phyloP scores from a whole-genome alignment of 2,888 invertebrate species.

The Ommatoiulus sabulosus region DNA sequence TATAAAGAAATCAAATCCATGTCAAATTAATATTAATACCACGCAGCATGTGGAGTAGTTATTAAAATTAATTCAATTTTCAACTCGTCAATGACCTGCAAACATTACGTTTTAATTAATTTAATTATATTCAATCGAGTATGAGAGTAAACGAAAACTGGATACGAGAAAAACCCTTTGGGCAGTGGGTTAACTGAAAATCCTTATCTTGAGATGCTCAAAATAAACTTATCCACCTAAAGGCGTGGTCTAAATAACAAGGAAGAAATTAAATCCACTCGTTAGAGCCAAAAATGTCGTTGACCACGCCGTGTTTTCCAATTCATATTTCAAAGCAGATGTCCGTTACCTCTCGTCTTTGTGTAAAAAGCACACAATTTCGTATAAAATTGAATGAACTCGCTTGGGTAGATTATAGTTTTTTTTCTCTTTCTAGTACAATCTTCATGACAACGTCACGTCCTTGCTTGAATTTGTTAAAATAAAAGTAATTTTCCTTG shows the following conservation, averaged over 20 bases:
- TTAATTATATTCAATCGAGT: background rate
- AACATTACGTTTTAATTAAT: background rate
- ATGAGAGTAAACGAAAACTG: background rate
- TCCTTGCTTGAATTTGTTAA: background rate
- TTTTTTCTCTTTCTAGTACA: background rate
- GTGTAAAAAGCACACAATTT: background rate
- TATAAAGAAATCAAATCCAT: background rate
- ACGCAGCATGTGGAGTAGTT: background rate
- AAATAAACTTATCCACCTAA: background rate
- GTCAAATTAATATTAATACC: background rate
- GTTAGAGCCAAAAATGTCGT: background rate
- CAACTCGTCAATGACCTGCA: slow-evolving; percentile 14
- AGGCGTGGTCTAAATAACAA: background rate
- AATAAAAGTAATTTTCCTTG: background rate
- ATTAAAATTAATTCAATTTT: background rate
- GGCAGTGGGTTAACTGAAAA: slow-evolving; percentile 2
- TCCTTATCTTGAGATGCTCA: background rate
- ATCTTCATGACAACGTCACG: background rate
- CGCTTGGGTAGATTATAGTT: background rate
- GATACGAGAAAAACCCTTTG: background rate
- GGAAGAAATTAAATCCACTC: background rate
- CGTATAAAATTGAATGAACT: background rate
- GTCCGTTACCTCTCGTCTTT: background rate
- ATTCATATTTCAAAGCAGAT: background rate
- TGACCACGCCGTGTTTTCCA: background rate